Conservation (phyloP, 2,888 invertebrate species). For the Phoenoteleia sp. region DNA sequence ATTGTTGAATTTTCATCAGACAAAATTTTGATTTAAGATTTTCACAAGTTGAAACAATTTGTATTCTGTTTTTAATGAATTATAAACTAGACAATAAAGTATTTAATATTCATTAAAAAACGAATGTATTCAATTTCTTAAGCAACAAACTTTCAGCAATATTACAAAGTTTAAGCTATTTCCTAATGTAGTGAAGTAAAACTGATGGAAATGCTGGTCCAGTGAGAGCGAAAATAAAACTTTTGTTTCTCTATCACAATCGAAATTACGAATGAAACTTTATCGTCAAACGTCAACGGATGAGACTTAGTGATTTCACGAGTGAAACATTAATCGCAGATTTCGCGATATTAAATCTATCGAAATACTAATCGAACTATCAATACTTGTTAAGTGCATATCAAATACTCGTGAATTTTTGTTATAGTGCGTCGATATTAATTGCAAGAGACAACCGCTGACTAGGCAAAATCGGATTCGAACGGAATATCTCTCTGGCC, state of each 20-base stretch:
- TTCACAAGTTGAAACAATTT: too few relatives aligned
- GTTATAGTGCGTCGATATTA: slow-evolving; percentile 10
- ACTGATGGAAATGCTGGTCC: too few relatives aligned
- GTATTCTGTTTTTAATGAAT: too few relatives aligned
- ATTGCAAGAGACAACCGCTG: background rate
- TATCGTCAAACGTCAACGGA: background rate
- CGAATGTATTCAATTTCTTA: too few relatives aligned
- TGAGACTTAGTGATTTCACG: slow-evolving; percentile 9
- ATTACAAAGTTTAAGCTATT: too few relatives aligned
- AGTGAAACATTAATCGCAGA: slow-evolving; percentile 11
- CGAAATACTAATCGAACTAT: slow-evolving; percentile 12
- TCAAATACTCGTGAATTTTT: background rate
- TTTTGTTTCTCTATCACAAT: background rate
- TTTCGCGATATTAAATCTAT: background rate
- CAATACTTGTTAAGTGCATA: slow-evolving; percentile 18
- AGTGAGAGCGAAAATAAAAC: background rate
- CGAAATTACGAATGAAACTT: slow-evolving; percentile 8
- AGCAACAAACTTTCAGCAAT: too few relatives aligned
- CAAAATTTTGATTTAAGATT: too few relatives aligned
- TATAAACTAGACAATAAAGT: too few relatives aligned
- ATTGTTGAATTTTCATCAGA: too few relatives aligned
- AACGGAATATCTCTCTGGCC: background rate
- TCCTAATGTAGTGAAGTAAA: too few relatives aligned
- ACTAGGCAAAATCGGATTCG: slow-evolving; percentile 11
- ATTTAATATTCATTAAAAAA: too few relatives aligned